A percentile compares a stretch with the other conserved stretches of the same genome.
Evolutionary conservation across 2,113 vertebrate genomes (phyloP).

Genomic region (Callospermophilus lateralis): DNA sequence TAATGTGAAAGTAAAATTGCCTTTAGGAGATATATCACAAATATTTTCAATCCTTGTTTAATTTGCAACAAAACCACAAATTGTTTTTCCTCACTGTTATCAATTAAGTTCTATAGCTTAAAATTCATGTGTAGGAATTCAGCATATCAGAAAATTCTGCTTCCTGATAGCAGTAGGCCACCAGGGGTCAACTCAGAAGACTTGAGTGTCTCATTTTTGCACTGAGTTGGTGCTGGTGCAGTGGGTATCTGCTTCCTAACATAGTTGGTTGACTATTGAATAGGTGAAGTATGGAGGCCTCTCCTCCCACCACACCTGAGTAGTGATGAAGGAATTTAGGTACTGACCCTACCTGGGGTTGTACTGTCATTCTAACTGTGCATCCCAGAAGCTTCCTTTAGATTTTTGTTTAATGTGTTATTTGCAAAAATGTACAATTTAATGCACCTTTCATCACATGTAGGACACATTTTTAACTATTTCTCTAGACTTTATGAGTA

Average conservation of each 20-base stretch:
- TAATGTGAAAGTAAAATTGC: slow-evolving; percentile 8
- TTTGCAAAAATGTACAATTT: not conserved
- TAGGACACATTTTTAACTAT: not conserved
- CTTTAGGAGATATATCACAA: not conserved
- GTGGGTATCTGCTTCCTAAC: not conserved
- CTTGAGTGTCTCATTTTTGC: not conserved
- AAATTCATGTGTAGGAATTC: not conserved
- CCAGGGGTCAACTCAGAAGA: not conserved
- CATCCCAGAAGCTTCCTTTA: not conserved
- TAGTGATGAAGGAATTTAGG: not conserved
- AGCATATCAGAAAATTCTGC: not conserved
- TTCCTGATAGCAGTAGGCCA: not conserved
- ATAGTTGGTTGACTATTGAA: no score
- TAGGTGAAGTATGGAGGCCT: not conserved
- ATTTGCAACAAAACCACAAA: slow-evolving; percentile 39
- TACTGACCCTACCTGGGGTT: not conserved
- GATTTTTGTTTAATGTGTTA: not conserved
- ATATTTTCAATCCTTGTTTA: slow-evolving; percentile 26
- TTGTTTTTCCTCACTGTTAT: not conserved
- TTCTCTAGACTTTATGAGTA: not conserved
- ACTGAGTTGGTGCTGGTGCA: not conserved
- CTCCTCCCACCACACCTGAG: rapidly evolving
- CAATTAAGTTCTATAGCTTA: not conserved
- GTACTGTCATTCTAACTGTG: not conserved
- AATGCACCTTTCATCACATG: not conserved